A percentile compares a stretch with the other conserved stretches of the same genome.
These are phyloP conservation scores for Brachyrhaphis roseni DNA, from an alignment of 2,797 vertebrate species.

Conservation along the genomic window DNA sequence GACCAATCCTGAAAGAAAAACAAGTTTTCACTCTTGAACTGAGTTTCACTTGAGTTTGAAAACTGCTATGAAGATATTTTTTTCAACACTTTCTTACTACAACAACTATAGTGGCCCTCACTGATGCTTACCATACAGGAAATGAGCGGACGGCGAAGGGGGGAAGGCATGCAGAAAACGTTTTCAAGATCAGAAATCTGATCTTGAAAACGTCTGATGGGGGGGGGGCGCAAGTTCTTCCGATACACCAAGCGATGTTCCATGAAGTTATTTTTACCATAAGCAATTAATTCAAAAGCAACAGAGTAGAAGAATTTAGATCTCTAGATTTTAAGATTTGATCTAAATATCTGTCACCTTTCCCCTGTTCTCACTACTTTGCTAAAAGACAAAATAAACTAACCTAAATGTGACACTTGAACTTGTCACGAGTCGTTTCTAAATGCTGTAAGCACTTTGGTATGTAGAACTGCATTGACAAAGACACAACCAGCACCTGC, in stretches of 20 bases:
- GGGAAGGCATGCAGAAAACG: background rate
- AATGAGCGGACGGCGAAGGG: background rate
- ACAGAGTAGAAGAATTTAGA: background rate
- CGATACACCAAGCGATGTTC: background rate
- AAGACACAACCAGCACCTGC: conserved; percentile 58
- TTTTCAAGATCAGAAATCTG: background rate
- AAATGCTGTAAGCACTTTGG: conserved; percentile 72
- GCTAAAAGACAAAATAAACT: conserved; percentile 59
- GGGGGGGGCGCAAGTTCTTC: no score
- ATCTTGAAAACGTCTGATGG: no score
- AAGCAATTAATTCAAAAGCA: background rate
- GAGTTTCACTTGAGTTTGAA: background rate
- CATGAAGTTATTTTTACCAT: background rate
- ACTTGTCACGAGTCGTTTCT: conserved; percentile 73
- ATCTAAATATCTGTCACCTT: conserved; percentile 46
- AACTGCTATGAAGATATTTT: background rate
- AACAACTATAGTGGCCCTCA: background rate
- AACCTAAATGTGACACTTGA: conserved; percentile 76
- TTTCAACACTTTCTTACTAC: no score
- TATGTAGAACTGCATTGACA: conserved; percentile 67
- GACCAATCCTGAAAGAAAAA: background rate
- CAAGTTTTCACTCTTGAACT: background rate
- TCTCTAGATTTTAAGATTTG: conserved; percentile 36
- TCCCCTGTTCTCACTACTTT: conserved; percentile 59
- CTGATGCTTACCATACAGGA: background rate